Evolutionary conservation across 2,888 invertebrate genomes (phyloP).

Genomic region (Thymelicus lineola): DNA sequence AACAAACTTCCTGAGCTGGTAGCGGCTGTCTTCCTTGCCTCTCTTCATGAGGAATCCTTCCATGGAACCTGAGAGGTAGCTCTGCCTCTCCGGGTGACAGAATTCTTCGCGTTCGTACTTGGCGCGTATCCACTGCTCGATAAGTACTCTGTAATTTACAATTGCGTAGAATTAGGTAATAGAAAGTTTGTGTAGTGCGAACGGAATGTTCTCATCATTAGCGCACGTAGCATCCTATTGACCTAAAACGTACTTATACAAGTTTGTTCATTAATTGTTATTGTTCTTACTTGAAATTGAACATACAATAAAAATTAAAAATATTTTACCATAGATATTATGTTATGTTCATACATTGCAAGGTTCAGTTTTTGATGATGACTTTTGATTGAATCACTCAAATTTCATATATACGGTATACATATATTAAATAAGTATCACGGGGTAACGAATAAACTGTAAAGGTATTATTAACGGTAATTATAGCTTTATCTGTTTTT

Average conservation of each 20-base stretch:
- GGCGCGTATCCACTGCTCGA: constrained; percentile 96
- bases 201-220: neutral
- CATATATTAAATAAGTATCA: no score
- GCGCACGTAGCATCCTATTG: neutral
- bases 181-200: neutral
- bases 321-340: no score
- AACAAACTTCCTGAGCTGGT: constrained; percentile 93
- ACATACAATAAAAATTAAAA: no score
- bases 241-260: neutral
- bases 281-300: no score
- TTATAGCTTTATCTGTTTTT: no score
- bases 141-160: constrained; percentile 88
- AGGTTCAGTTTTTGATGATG: no score
- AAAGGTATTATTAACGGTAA: no score
- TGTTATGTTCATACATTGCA: no score
- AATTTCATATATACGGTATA: no score
- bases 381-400: no score
- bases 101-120: constrained; percentile 96
- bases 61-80: constrained; percentile 92
- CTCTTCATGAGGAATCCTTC: constrained; percentile 95
- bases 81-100: constrained; percentile 91
- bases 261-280: no score
- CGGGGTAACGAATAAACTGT: no score
- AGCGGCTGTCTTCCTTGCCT: constrained; percentile 94
- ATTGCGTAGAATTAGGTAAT: constrained; percentile 9